These are phyloP conservation scores for Ceratosolen fusciceps DNA, from an alignment of 1,140 invertebrate genomes.

Conservation along the genomic window DNA sequence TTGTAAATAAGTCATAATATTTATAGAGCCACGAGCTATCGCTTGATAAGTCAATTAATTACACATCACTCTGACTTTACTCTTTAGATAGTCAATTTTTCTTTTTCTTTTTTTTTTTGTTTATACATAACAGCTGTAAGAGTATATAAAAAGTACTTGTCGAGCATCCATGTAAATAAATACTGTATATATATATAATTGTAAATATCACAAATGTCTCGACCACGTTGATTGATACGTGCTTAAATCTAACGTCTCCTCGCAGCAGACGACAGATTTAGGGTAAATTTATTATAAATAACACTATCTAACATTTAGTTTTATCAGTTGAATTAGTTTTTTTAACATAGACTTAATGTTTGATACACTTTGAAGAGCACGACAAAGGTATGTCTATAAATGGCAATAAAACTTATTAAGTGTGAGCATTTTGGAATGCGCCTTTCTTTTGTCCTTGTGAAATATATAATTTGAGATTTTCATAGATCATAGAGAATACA, in stretches of 20 bases:
- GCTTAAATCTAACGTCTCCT: constrained; percentile 7
- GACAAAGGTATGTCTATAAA: constrained; percentile 41
- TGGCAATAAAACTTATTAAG: constrained; percentile 19
- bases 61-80: no score
- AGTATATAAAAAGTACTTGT: not conserved
- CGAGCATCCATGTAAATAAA: constrained; percentile 5
- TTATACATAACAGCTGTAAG: no score
- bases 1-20: constrained; percentile 21
- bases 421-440: constrained; percentile 35
- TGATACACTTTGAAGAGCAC: constrained; percentile 44
- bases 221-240: constrained; percentile 14
- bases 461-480: not conserved
- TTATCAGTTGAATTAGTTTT: constrained; percentile 20
- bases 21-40: not conserved
- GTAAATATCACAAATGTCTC: constrained; percentile 41
- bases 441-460: no score
- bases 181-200: not conserved
- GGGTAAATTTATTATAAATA: constrained; percentile 19
- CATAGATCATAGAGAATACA: not conserved
- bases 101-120: not conserved
- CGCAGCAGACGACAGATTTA: constrained; percentile 30
- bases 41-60: not conserved
- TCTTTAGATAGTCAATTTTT: no score
- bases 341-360: constrained; percentile 43
- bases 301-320: constrained; percentile 27